Evolutionary conservation across 2,113 vertebrate genomes (phyloP).

Genomic region (Scopus umbretta): DNA sequence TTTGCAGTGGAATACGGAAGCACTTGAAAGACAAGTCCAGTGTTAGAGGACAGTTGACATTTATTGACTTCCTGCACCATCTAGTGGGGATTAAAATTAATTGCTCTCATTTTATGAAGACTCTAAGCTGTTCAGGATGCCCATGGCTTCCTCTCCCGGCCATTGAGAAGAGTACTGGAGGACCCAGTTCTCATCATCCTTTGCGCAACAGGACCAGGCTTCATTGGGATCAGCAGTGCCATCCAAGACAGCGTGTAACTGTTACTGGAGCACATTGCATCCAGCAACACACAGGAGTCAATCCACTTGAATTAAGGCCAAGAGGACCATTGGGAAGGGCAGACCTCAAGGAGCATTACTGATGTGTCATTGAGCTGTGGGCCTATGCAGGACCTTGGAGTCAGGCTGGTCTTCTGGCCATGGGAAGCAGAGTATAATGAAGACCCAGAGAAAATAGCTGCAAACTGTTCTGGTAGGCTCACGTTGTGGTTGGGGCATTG

Average conservation of each 20-base stretch:
- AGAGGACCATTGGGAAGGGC: not conserved
- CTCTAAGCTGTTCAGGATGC: not conserved
- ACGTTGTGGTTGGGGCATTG: accelerated
- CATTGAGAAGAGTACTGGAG: not conserved
- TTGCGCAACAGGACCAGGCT: not conserved
- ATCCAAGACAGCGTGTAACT: accelerated
- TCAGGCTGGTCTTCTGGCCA: not conserved
- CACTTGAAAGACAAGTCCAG: slow-evolving; percentile 25
- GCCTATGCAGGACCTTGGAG: no score
- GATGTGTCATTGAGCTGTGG: not conserved
- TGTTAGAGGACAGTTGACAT: slow-evolving; percentile 29
- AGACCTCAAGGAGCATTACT: not conserved
- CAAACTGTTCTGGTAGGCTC: not conserved
- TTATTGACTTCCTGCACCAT: slow-evolving; percentile 70
- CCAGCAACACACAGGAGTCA: accelerated
- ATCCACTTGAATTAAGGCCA: not conserved
- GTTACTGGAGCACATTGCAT: not conserved
- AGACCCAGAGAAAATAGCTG: not conserved
- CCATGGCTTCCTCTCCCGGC: not conserved
- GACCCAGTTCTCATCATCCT: not conserved
- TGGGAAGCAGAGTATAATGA: not conserved
- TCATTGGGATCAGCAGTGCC: not conserved
- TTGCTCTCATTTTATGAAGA: slow-evolving; percentile 19
- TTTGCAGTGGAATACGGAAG: slow-evolving; percentile 1
- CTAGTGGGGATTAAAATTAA: slow-evolving; percentile 66